A percentile compares a stretch with the other conserved stretches of the same genome.
phyloP scores from a whole-genome alignment of 2,797 vertebrate species.

The Australoheros facetus region DNA sequence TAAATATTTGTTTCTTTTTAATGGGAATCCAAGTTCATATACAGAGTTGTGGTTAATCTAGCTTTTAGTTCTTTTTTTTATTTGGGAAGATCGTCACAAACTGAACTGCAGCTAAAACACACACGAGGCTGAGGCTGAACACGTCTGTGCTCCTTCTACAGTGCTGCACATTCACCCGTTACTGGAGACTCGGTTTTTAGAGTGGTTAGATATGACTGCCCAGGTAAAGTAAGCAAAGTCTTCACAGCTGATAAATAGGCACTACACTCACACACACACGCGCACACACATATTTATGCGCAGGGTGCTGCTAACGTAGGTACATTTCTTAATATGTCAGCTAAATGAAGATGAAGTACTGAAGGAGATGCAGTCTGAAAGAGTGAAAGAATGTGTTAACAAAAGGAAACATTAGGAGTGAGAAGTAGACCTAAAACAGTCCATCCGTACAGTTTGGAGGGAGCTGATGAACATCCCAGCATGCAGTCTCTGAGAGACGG shows the following conservation, averaged over 20 bases:
- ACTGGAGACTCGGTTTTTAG: slow-evolving; percentile 12
- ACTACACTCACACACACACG: background rate
- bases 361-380: background rate
- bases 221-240: background rate
- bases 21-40: background rate
- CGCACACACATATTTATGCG: background rate
- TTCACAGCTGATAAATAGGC: background rate
- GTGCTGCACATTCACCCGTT: background rate
- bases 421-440: background rate
- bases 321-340: background rate
- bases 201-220: slow-evolving; percentile 6
- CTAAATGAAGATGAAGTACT: slow-evolving; percentile 36
- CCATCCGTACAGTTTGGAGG: background rate
- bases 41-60: background rate
- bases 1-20: background rate
- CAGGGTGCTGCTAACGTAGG: background rate
- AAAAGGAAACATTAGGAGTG: slow-evolving; percentile 15
- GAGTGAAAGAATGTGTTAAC: slow-evolving; percentile 17
- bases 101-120: background rate
- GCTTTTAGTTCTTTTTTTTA: background rate
- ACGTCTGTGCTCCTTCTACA: rapidly evolving
- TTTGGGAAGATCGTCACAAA: background rate
- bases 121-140: background rate
- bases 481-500: background rate
- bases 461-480: background rate